Evolutionary conservation across 2,113 vertebrate species (phyloP).

Genomic region (Conger conger): DNA sequence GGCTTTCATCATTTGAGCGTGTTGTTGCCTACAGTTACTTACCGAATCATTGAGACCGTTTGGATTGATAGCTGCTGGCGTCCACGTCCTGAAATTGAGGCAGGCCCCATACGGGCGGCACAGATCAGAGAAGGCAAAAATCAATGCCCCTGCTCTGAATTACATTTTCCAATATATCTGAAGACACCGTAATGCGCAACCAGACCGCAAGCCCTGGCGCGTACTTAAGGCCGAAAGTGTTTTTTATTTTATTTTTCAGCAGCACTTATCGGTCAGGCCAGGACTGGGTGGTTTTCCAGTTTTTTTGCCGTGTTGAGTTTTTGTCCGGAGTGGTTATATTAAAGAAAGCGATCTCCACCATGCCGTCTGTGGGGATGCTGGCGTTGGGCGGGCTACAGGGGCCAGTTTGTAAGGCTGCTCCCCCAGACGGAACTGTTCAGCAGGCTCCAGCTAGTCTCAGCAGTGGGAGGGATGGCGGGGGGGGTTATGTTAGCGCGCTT

Average conservation of each 20-base stretch:
- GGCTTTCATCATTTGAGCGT: constrained; percentile 53
- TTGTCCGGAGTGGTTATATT: background rate
- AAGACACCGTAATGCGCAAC: background rate
- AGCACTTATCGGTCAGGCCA: constrained; percentile 19
- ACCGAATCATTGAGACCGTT: constrained; percentile 56
- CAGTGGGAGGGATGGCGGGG: constrained; percentile 16
- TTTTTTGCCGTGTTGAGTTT: background rate
- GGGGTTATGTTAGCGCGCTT: background rate
- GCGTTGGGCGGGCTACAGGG: constrained; percentile 16
- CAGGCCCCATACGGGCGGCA: constrained; percentile 55
- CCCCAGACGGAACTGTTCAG: constrained; percentile 24
- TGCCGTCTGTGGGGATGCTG: constrained; percentile 21
- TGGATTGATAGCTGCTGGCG: constrained; percentile 61
- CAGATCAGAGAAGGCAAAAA: constrained; percentile 55
- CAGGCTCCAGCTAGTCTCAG: constrained; percentile 45
- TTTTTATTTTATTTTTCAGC: background rate
- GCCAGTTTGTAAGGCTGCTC: constrained; percentile 18
- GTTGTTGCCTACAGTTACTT: constrained; percentile 49
- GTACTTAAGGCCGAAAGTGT: background rate
- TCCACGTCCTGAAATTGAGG: constrained; percentile 57
- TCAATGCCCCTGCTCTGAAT: constrained; percentile 59
- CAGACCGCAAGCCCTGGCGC: background rate
- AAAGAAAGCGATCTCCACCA: background rate
- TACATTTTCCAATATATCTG: constrained; percentile 45
- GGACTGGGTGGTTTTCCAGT: constrained; percentile 31